Conservation (phyloP, 2,888 invertebrate species). For the Cotesia congregata region DNA sequence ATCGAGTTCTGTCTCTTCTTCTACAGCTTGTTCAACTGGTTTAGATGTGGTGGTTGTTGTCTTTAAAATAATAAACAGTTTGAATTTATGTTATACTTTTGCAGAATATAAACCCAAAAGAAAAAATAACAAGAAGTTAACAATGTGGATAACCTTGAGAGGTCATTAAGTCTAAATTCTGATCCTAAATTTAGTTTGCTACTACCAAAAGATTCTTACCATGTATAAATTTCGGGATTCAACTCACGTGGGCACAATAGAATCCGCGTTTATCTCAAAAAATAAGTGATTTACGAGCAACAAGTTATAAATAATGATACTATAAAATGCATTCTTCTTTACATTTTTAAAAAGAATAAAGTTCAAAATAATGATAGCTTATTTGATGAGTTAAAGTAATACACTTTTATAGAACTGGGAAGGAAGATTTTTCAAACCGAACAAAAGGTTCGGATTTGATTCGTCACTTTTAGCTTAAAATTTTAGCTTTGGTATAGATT, state of each 20-base stretch:
- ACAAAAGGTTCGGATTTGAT: too few relatives aligned
- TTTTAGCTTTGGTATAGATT: too few relatives aligned
- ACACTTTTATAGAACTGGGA: too few relatives aligned
- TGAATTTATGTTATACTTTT: background rate
- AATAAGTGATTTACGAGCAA: background rate
- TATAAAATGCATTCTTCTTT: background rate
- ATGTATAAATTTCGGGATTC: background rate
- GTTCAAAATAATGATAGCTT: too few relatives aligned
- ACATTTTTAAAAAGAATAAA: background rate
- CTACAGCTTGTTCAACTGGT: constrained; percentile 54
- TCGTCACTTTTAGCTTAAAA: too few relatives aligned
- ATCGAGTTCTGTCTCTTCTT: constrained; percentile 69
- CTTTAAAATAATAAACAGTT: constrained; percentile 42
- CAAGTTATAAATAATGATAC: background rate
- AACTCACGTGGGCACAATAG: background rate
- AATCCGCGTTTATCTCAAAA: background rate
- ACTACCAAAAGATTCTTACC: background rate
- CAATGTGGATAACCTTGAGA: background rate
- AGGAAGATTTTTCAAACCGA: too few relatives aligned
- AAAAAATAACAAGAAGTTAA: background rate
- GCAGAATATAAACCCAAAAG: background rate
- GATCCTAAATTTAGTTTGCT: background rate
- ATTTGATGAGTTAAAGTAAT: too few relatives aligned
- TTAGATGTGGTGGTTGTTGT: constrained; percentile 59
- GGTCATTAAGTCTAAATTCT: background rate